A percentile compares a stretch with the other conserved stretches of the same genome.
Evolutionary conservation across 2,113 vertebrate species (phyloP).

Genomic region (Microtus oregoni): DNA sequence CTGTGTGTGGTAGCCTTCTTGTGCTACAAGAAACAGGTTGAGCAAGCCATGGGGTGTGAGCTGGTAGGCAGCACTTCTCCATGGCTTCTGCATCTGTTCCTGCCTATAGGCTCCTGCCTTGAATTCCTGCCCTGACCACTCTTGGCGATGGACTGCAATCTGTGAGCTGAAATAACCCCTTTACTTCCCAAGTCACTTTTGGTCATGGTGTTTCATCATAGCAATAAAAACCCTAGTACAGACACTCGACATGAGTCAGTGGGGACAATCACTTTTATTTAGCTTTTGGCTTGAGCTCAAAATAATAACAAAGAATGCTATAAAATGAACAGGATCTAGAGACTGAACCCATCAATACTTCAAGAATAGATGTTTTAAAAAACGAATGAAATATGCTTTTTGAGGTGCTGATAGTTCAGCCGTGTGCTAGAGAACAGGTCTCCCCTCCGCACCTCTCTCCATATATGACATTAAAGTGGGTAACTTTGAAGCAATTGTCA

Average conservation of each 20-base stretch:
- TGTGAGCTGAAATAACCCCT: background rate
- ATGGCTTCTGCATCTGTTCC: background rate
- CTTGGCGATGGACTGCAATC: background rate
- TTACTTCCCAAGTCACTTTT: background rate
- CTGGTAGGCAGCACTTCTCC: background rate
- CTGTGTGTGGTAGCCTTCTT: too few relatives aligned
- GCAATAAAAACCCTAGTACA: background rate
- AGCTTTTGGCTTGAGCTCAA: conserved; percentile 51
- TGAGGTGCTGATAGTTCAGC: conserved; percentile 33
- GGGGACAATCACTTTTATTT: background rate
- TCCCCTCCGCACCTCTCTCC: background rate
- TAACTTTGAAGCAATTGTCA: conserved; percentile 55
- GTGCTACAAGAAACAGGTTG: too few relatives aligned
- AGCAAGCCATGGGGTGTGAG: too few relatives aligned
- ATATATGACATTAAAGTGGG: conserved; percentile 25
- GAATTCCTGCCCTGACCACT: background rate
- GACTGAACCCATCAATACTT: background rate
- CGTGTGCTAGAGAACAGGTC: background rate
- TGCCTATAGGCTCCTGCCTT: background rate
- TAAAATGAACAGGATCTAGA: background rate
- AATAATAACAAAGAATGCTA: conserved; percentile 1
- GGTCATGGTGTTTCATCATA: background rate
- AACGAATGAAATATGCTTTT: conserved; percentile 22
- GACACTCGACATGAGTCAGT: background rate
- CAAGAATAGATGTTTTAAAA: background rate